Evolutionary conservation across 2,888 invertebrate species (phyloP).

Genomic region (Eurois occulta): DNA sequence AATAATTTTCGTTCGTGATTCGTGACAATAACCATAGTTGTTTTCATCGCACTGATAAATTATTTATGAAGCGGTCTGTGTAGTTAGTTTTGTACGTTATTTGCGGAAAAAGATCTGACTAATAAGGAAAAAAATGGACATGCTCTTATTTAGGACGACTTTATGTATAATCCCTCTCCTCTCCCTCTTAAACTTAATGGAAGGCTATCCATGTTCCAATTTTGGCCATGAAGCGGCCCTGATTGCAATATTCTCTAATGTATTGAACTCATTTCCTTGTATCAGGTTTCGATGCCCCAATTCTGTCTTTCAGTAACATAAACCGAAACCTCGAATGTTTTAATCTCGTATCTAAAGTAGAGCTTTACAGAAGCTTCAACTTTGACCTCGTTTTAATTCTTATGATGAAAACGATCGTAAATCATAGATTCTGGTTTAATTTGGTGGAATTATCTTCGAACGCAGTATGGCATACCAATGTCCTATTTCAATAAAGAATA

Average conservation of each 20-base stretch:
- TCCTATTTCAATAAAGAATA: background rate
- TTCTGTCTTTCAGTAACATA: constrained; percentile 43
- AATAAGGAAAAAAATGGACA: constrained; percentile 25
- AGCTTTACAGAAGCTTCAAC: constrained; percentile 51
- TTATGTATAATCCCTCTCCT: background rate
- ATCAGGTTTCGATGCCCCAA: constrained; percentile 36
- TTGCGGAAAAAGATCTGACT: constrained; percentile 10
- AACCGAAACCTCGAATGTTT: constrained; percentile 42
- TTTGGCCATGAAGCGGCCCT: background rate
- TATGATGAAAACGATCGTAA: constrained; percentile 19
- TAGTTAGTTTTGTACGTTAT: background rate
- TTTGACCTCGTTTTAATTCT: constrained; percentile 56
- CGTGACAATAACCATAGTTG: background rate
- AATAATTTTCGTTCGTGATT: background rate
- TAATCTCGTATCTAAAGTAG: constrained; percentile 46
- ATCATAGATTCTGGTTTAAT: background rate
- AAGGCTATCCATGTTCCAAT: background rate
- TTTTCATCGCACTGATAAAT: background rate
- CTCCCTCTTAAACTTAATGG: background rate
- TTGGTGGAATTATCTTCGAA: constrained; percentile 6
- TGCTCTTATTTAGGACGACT: background rate
- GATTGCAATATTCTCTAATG: constrained; percentile 28
- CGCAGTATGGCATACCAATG: background rate
- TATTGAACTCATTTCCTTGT: constrained; percentile 34
- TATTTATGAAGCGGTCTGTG: background rate